phyloP scores from a whole-genome alignment of 2,888 invertebrate genomes.

The Hypselothyrea guttata region DNA sequence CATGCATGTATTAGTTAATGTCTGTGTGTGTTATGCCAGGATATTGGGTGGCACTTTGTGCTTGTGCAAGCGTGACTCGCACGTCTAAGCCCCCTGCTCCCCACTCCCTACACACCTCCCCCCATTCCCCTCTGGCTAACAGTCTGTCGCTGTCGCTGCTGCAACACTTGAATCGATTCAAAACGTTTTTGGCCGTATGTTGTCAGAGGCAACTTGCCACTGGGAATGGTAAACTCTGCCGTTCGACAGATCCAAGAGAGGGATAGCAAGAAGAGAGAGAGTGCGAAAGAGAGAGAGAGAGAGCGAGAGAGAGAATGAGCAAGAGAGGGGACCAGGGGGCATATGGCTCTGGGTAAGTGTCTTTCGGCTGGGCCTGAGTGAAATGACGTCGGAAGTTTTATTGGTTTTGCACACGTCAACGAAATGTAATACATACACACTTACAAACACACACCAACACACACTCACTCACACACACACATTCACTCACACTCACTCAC shows the following conservation, averaged over 20 bases:
- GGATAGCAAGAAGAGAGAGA: neutral
- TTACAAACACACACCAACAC: slow-evolving; percentile 2
- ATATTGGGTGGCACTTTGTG: slow-evolving; percentile 68
- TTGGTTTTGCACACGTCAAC: slow-evolving; percentile 80
- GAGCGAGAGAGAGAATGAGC: neutral
- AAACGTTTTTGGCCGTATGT: slow-evolving; percentile 59
- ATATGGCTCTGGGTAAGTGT: slow-evolving; percentile 41
- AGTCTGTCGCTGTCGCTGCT: slow-evolving; percentile 17
- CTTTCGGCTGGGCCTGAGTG: slow-evolving; percentile 57
- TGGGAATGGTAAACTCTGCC: slow-evolving; percentile 40
- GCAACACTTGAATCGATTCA: slow-evolving; percentile 66
- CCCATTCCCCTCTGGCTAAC: neutral
- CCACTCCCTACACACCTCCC: neutral
- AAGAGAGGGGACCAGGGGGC: slow-evolving; percentile 1
- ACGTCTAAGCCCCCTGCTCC: slow-evolving; percentile 43
- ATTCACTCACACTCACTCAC: slow-evolving; percentile 8
- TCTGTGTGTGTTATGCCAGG: slow-evolving; percentile 24
- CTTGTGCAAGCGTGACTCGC: slow-evolving; percentile 65
- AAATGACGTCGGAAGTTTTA: slow-evolving; percentile 78
- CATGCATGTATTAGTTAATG: slow-evolving; percentile 48
- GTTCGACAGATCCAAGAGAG: slow-evolving; percentile 40
- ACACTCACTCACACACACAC: neutral
- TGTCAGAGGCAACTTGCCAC: slow-evolving; percentile 48
- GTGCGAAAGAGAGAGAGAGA: neutral
- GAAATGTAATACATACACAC: slow-evolving; percentile 63